phyloP scores from a whole-genome alignment of 2,113 vertebrate genomes.

The Turdus rufiventris region DNA sequence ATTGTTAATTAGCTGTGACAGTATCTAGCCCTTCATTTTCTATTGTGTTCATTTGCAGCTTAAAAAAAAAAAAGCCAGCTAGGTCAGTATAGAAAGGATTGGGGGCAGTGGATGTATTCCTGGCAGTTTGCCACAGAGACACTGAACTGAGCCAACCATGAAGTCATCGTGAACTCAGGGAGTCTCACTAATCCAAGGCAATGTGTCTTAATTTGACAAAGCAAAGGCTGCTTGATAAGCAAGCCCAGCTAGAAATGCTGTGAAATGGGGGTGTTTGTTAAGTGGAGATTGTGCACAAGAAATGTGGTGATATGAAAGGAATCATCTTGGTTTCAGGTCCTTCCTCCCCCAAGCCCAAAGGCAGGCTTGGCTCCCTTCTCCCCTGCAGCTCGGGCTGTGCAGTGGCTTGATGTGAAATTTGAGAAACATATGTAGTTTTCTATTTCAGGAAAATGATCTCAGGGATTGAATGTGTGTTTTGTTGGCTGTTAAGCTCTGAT shows the following conservation, averaged over 20 bases:
- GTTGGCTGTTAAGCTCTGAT: conserved; percentile 77
- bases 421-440: conserved; percentile 83
- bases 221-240: conserved; percentile 77
- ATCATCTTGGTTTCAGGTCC: conserved; percentile 48
- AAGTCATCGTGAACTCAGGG: conserved; percentile 82
- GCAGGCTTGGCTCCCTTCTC: conserved; percentile 67
- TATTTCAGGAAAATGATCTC: conserved; percentile 86
- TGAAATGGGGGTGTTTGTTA: conserved; percentile 47
- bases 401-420: conserved; percentile 83
- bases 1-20: conserved; percentile 66
- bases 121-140: conserved; percentile 76
- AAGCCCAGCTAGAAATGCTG: conserved; percentile 48
- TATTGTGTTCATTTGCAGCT: conserved; percentile 46
- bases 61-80: conserved; percentile 51
- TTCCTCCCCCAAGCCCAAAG: conserved; percentile 30
- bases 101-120: conserved; percentile 72
- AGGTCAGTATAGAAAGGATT: conserved; percentile 60
- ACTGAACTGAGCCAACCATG: conserved; percentile 77
- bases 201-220: conserved; percentile 83
- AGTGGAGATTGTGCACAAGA: conserved; percentile 65
- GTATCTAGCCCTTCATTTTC: conserved; percentile 41
- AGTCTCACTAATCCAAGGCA: conserved; percentile 77
- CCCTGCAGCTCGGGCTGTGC: conserved; percentile 70
- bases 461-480: conserved; percentile 73
- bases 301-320: conserved; percentile 56